These are phyloP conservation scores for Lobophora halterata DNA, from an alignment of 2,888 invertebrate species.

Conservation along the genomic window DNA sequence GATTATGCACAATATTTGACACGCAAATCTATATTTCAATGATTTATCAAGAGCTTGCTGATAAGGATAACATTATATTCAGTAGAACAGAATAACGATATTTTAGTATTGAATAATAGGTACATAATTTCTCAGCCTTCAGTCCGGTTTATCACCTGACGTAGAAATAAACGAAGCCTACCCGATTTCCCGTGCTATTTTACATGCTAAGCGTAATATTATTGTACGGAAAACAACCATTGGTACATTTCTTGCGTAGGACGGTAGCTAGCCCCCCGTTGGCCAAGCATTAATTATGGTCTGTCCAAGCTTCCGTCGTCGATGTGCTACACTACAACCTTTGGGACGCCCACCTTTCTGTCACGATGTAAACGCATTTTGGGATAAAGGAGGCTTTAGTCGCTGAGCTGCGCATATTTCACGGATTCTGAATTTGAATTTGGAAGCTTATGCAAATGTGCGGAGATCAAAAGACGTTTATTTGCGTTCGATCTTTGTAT, in stretches of 20 bases:
- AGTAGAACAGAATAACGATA: no score
- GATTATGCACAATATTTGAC: slow-evolving; percentile 5
- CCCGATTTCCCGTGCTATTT: no score
- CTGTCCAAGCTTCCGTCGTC: slow-evolving; percentile 4
- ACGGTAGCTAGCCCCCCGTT: slow-evolving; percentile 33
- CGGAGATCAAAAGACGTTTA: no score
- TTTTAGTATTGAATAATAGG: no score
- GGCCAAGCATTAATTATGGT: slow-evolving; percentile 40
- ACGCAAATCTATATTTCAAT: no score
- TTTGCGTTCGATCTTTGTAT: no score
- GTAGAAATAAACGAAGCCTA: no score
- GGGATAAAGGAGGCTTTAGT: slow-evolving; percentile 21
- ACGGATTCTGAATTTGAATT: slow-evolving; percentile 10
- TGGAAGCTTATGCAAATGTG: slow-evolving; percentile 15
- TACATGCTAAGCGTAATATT: no score
- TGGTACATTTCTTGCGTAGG: slow-evolving; percentile 30
- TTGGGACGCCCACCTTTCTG: slow-evolving; percentile 38
- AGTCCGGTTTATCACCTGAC: no score
- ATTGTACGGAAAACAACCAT: slow-evolving; percentile 4
- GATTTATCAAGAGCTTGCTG: no score
- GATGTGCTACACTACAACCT: slow-evolving; percentile 16
- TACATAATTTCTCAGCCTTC: no score
- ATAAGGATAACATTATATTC: no score
- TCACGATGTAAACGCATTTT: slow-evolving; percentile 20
- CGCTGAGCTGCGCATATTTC: slow-evolving; percentile 10